Percentiles rank a stretch among this genome's conserved stretches.
phyloP scores from a whole-genome alignment of 2,113 vertebrate genomes.

The Illadopsis cleaveri region DNA sequence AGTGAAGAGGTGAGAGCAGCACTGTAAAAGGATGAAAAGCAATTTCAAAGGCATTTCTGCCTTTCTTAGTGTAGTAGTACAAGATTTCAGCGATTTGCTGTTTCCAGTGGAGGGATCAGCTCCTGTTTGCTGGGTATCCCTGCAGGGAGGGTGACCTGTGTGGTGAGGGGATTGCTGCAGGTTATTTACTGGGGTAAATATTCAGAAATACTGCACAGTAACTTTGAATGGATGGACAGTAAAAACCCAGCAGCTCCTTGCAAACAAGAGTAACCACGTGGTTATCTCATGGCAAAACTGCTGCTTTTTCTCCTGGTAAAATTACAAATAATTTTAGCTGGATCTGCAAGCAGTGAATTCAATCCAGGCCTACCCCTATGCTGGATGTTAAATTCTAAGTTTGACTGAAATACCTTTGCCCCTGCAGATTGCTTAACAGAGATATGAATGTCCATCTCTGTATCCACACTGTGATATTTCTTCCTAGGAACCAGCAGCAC shows the following conservation, averaged over 20 bases:
- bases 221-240: fast-evolving
- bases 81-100: not conserved
- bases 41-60: not conserved
- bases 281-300: not conserved
- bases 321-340: not conserved
- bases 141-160: not conserved
- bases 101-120: not conserved
- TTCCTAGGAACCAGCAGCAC: not conserved
- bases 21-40: not conserved
- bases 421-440: not conserved
- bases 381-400: not conserved
- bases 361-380: not conserved
- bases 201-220: not conserved
- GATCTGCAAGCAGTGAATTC: not conserved
- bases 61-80: not conserved
- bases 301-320: not conserved
- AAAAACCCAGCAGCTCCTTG: not conserved
- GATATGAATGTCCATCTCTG: not conserved
- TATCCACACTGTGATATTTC: not conserved
- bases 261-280: not conserved
- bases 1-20: not conserved
- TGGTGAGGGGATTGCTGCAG: not conserved
- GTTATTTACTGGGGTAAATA: not conserved
- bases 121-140: not conserved
- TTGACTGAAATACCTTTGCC: not conserved